Percentiles rank a stretch among this genome's conserved stretches.
Conservation (phyloP, 2,113 vertebrate genomes). For the Bujurquina vittata region DNA sequence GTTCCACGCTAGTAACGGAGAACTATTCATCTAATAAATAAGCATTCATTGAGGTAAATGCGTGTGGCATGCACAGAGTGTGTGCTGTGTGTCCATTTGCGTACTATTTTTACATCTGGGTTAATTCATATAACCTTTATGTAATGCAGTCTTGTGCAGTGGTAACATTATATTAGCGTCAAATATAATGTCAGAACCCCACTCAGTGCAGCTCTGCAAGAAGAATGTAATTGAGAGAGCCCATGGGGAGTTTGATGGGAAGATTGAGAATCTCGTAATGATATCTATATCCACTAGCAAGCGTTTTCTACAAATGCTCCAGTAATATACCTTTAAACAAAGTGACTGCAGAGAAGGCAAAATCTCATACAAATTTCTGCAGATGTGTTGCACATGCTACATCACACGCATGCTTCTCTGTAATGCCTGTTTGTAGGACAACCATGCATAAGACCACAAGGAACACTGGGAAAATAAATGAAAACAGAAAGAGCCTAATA, state of each 20-base stretch:
- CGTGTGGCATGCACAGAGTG: neutral
- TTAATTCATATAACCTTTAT: slow-evolving; percentile 69
- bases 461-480: slow-evolving; percentile 25
- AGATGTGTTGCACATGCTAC: slow-evolving; percentile 1
- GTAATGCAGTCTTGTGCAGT: slow-evolving; percentile 64
- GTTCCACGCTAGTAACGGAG: neutral
- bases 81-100: neutral
- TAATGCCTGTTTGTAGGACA: neutral
- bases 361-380: neutral
- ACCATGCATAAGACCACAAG: slow-evolving; percentile 17
- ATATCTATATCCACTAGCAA: slow-evolving; percentile 50
- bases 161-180: slow-evolving; percentile 70
- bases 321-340: slow-evolving; percentile 57
- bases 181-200: slow-evolving; percentile 65
- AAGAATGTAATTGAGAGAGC: slow-evolving; percentile 69
- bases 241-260: slow-evolving; percentile 57
- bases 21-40: slow-evolving; percentile 28
- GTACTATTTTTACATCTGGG: slow-evolving; percentile 59
- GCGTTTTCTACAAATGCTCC: slow-evolving; percentile 52
- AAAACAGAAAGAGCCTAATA: slow-evolving; percentile 39
- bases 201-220: slow-evolving; percentile 41
- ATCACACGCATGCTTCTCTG: slow-evolving; percentile 9
- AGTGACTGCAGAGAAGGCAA: slow-evolving; percentile 5
- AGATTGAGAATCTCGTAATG: slow-evolving; percentile 63
- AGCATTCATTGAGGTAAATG: neutral